A percentile compares a stretch with the other conserved stretches of the same genome.
phyloP scores from a whole-genome alignment of 2,797 vertebrate genomes.

The Aselliscus stoliczkanus region DNA sequence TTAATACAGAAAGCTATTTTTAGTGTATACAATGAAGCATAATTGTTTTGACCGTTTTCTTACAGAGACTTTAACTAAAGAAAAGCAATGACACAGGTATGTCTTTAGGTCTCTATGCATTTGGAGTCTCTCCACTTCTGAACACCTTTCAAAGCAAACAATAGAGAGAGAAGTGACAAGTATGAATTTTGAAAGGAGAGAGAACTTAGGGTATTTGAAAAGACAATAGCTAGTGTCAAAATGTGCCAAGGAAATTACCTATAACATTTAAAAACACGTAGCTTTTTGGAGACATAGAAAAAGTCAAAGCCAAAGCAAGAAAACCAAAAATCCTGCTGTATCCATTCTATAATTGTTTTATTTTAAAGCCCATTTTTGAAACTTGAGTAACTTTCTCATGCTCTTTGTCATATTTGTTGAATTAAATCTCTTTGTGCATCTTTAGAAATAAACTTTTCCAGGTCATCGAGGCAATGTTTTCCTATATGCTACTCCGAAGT shows the following conservation, averaged over 20 bases:
- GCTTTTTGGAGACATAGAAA: background rate
- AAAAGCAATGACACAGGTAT: conserved; percentile 54
- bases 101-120: conserved; percentile 44
- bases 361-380: background rate
- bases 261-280: background rate
- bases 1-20: conserved; percentile 74
- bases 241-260: background rate
- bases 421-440: background rate
- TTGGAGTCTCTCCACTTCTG: conserved; percentile 42
- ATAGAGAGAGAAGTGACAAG: conserved; percentile 25
- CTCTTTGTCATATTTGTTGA: background rate
- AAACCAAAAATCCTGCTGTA: background rate
- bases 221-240: conserved; percentile 35
- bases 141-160: conserved; percentile 43
- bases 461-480: background rate
- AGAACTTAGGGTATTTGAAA: conserved; percentile 45
- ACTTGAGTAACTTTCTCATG: background rate
- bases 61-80: conserved; percentile 63
- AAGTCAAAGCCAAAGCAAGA: conserved; percentile 3
- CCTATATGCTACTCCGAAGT: background rate
- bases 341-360: background rate
- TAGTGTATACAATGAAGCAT: conserved; percentile 71
- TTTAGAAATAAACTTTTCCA: background rate
- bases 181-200: conserved; percentile 41
- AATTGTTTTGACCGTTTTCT: conserved; percentile 73